These are phyloP conservation scores for Chironomus tentans DNA, from an alignment of 2,888 invertebrate genomes.

Conservation along the genomic window DNA sequence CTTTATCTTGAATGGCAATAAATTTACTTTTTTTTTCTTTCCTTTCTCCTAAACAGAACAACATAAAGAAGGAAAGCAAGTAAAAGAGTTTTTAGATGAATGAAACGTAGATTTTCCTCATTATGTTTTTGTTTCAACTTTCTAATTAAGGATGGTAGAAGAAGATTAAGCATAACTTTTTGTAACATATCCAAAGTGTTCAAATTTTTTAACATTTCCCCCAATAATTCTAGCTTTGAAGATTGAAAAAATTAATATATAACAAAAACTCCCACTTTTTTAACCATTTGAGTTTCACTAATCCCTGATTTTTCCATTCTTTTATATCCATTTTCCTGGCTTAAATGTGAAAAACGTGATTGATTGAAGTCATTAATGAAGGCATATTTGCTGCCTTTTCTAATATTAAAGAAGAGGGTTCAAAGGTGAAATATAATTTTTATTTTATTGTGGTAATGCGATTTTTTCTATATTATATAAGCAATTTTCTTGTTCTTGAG, in stretches of 20 bases:
- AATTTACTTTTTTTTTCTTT: not conserved
- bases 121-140: not conserved
- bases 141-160: too few species aligned
- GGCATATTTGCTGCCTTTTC: too few species aligned
- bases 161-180: too few species aligned
- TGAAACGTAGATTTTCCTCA: not conserved
- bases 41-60: not conserved
- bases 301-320: not conserved
- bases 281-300: not conserved
- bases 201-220: too few species aligned
- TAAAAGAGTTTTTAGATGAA: not conserved
- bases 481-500: too few species aligned
- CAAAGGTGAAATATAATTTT: too few species aligned
- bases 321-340: not conserved
- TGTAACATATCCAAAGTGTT: too few species aligned
- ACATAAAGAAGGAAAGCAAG: not conserved
- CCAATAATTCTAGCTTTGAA: not conserved
- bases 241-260: not conserved
- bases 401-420: too few species aligned
- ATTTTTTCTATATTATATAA: too few species aligned
- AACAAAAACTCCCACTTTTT: not conserved
- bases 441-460: too few species aligned
- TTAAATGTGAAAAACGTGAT: not conserved
- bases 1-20: not conserved
- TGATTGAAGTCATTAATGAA: not conserved